Conservation (phyloP, 1,140 invertebrate genomes). For the Sitophilus oryzae region DNA sequence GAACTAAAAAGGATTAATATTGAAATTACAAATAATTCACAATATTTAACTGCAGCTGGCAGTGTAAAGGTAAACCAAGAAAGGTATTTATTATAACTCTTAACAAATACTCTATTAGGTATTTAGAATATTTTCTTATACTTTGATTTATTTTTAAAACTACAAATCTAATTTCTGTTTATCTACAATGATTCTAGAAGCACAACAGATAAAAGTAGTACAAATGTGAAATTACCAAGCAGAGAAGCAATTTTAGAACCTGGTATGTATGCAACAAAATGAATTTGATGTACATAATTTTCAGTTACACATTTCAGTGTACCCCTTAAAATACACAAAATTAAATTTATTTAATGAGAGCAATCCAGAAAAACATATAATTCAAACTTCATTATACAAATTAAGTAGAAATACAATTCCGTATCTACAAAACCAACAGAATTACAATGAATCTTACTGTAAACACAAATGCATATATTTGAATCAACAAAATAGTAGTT, state of each 20-base stretch:
- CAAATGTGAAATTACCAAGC: not conserved
- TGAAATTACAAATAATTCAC: conserved; percentile 4
- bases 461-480: conserved; percentile 12
- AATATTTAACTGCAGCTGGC: not conserved
- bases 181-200: too few relatives aligned
- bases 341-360: conserved; percentile 11
- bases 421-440: conserved; percentile 25
- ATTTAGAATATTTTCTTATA: not conserved
- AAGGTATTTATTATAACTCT: not conserved
- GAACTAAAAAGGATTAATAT: conserved; percentile 18
- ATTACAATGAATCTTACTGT: conserved; percentile 14
- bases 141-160: not conserved
- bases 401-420: conserved; percentile 16
- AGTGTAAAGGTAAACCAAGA: conserved; percentile 7
- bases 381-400: conserved; percentile 16
- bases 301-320: conserved; percentile 25
- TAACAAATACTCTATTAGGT: not conserved
- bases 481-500: conserved; percentile 17
- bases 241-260: conserved; percentile 12
- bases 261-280: conserved; percentile 11
- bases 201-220: too few relatives aligned
- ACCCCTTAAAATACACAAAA: conserved; percentile 19
- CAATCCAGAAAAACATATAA: conserved; percentile 19
- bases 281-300: conserved; percentile 4
- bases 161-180: too few relatives aligned